Evolutionary conservation across 1,140 invertebrate genomes (phyloP).

Genomic region (Drosophila serrata): DNA sequence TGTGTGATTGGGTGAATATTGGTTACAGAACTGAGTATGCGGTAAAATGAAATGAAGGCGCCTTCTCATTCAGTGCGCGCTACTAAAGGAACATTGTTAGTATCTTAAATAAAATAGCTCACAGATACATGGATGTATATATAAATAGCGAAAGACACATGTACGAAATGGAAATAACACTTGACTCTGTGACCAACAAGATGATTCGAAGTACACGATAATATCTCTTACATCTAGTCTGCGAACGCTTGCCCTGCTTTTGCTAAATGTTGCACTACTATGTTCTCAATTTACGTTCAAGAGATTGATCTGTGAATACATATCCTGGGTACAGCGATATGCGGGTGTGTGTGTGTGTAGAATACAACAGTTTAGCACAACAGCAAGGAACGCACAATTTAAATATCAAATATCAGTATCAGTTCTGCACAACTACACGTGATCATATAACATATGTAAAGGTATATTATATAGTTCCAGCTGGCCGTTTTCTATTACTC

Average conservation of each 20-base stretch:
- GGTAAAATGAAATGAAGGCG: constrained; percentile 50
- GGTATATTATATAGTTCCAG: constrained; percentile 47
- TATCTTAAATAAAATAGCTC: constrained; percentile 44
- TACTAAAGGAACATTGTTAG: constrained; percentile 72
- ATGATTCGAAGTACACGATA: constrained; percentile 52
- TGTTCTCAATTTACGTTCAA: constrained; percentile 9
- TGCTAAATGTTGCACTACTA: constrained; percentile 42
- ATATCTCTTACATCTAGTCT: constrained; percentile 44
- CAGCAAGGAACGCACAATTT: constrained; percentile 58
- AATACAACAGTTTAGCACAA: constrained; percentile 48
- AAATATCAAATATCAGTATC: constrained; percentile 66
- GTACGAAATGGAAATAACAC: constrained; percentile 40
- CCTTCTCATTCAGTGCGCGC: constrained; percentile 35
- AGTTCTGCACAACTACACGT: constrained; percentile 68
- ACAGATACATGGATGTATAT: constrained; percentile 16
- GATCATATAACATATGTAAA: constrained; percentile 55
- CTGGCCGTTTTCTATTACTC: constrained; percentile 16
- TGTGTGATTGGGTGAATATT: constrained; percentile 47
- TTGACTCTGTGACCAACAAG: constrained; percentile 47
- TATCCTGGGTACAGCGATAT: constrained; percentile 13
- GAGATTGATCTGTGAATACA: constrained; percentile 14
- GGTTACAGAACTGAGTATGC: constrained; percentile 48
- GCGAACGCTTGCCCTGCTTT: constrained; percentile 34
- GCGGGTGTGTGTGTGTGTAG: constrained; percentile 1
- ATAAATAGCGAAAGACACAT: constrained; percentile 44